Percentiles rank a stretch among this genome's conserved stretches.
These are phyloP conservation scores for Diarsia brunnea DNA, from an alignment of 2,888 invertebrate species.

Conservation along the genomic window DNA sequence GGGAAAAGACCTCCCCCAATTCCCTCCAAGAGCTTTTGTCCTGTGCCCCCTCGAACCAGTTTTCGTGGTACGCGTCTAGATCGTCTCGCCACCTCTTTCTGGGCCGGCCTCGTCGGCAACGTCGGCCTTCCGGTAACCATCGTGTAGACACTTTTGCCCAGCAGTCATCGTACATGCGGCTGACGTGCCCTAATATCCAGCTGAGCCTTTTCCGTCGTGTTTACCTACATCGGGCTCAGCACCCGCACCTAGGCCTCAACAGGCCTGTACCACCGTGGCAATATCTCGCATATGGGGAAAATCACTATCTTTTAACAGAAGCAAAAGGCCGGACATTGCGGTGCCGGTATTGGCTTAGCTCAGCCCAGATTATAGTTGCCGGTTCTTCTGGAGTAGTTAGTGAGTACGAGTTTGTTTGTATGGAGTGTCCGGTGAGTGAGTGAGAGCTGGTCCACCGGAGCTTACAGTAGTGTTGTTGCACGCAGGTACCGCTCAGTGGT, in stretches of 20 bases:
- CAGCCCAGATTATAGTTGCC: not conserved
- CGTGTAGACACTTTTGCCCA: too few species aligned
- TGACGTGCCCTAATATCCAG: not conserved
- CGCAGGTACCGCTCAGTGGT: conserved; percentile 82
- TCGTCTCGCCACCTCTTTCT: too few species aligned
- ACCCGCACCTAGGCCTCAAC: not conserved
- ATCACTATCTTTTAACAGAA: not conserved
- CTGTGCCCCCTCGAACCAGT: too few species aligned
- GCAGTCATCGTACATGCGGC: too few species aligned
- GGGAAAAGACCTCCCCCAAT: too few species aligned
- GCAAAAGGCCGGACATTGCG: not conserved
- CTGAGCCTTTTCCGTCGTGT: not conserved
- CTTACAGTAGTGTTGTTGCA: not conserved
- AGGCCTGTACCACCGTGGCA: too few species aligned
- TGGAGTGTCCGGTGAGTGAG: not conserved
- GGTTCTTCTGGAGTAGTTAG: not conserved
- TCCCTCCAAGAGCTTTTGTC: too few species aligned
- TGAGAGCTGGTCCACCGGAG: not conserved
- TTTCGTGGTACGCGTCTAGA: too few species aligned
- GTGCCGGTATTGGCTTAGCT: not conserved
- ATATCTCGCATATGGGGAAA: too few species aligned
- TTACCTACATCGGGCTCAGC: not conserved
- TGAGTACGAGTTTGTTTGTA: not conserved
- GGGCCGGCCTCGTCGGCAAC: too few species aligned
- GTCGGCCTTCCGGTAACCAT: too few species aligned